Conservation (phyloP, 1,140 invertebrate species). For the Colletes latitarsis region DNA sequence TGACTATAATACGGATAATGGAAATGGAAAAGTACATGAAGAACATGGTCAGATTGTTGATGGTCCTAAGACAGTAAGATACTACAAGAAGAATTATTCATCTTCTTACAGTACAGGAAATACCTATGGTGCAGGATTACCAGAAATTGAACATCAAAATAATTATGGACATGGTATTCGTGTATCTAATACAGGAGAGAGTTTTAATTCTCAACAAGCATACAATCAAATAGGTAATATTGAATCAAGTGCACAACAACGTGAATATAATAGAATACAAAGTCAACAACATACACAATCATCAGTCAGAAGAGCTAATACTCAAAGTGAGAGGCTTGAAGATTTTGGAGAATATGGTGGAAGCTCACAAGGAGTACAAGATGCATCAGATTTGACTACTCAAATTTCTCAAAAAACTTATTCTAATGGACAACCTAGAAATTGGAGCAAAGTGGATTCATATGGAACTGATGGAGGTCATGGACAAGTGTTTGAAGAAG, state of each 20-base stretch:
- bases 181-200: constrained; percentile 18
- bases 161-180: constrained; percentile 14
- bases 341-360: constrained; percentile 50
- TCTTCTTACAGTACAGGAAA: constrained; percentile 48
- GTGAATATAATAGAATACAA: constrained; percentile 34
- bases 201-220: constrained; percentile 24
- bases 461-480: constrained; percentile 61
- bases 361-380: constrained; percentile 30
- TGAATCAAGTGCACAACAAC: constrained; percentile 12
- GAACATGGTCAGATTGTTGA: constrained; percentile 66
- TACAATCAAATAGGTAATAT: constrained; percentile 25
- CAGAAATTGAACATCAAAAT: constrained; percentile 1
- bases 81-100: constrained; percentile 68
- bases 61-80: constrained; percentile 58
- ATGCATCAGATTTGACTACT: neutral
- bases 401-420: constrained; percentile 27
- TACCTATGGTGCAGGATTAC: constrained; percentile 10
- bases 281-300: constrained; percentile 37
- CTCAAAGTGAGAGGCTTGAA: constrained; percentile 55
- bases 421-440: constrained; percentile 12
- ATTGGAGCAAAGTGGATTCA: constrained; percentile 61
- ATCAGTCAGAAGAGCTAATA: neutral
- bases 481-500: constrained; percentile 64
- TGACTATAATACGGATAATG: constrained; percentile 59
- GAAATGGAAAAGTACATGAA: constrained; percentile 67